Percentiles rank a stretch among this genome's conserved stretches.
Conservation (phyloP, 2,113 vertebrate species). For the Clarias gariepinus region DNA sequence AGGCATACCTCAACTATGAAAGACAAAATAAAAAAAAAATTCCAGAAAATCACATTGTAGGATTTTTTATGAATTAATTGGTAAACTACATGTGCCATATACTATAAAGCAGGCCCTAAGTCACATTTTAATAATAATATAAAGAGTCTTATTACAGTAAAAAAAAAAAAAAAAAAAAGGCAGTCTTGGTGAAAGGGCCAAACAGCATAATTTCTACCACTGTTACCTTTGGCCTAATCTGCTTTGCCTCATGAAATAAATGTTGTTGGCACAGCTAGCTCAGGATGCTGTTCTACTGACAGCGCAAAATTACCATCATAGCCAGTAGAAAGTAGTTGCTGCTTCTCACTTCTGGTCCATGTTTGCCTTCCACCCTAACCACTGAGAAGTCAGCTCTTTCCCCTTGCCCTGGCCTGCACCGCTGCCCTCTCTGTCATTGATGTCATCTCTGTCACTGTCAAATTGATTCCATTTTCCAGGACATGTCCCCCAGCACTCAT, state of each 20-base stretch:
- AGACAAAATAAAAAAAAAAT: no score
- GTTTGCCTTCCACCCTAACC: conserved; percentile 83
- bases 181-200: conserved; percentile 43
- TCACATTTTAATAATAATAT: conserved; percentile 66
- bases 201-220: conserved; percentile 40
- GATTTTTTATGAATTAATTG: no score
- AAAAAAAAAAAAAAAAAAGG: conserved; percentile 21
- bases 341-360: conserved; percentile 92
- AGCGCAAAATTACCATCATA: conserved; percentile 96
- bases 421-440: conserved; percentile 88
- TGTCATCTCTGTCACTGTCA: conserved; percentile 96
- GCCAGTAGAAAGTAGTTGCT: conserved; percentile 89
- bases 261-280: conserved; percentile 97
- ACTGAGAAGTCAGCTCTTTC: conserved; percentile 80
- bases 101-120: conserved; percentile 60
- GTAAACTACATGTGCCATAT: conserved; percentile 66
- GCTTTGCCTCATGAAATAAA: conserved; percentile 98
- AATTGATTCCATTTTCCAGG: conserved; percentile 92
- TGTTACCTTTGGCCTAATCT: conserved; percentile 99
- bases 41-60: no score
- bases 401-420: conserved; percentile 88
- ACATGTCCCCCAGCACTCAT: conserved; percentile 77
- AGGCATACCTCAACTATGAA: no score
- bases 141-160: conserved; percentile 8
- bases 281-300: conserved; percentile 93